Evolutionary conservation across 1,140 invertebrate genomes (phyloP), one percentile per base, ranked within the genome.

Genomic region (Lordiphosa mommai): DNA sequence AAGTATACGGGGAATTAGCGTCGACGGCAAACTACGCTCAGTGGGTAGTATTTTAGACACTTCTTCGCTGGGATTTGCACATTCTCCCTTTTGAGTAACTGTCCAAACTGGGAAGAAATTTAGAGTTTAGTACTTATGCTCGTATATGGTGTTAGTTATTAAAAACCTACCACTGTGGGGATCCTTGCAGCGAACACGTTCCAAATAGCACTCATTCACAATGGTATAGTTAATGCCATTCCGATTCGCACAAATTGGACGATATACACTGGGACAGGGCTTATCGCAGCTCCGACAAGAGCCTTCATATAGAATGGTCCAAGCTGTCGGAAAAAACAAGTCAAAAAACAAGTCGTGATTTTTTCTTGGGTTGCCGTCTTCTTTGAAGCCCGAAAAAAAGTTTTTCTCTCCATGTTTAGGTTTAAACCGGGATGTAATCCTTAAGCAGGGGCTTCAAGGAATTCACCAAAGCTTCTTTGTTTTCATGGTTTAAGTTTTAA

Each of bases 121-220:
- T 2, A 9, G 23, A 27, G 6, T 7, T 17, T 14, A 47, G 6
- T 46, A 8, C 8, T 3, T 10, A n/a, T n/a, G n/a, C n/a, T n/a
- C n/a, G n/a, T n/a, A n/a, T n/a, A n/a, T n/a, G n/a, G n/a, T n/a
- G n/a, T n/a, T n/a, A n/a, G n/a, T 17, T 1, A 2, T 14, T 6
- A 2, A 3, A 2, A 29, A 40, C 80, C 61, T 43, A 84, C 77
- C 34, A 12, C 55, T 86, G 6, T 32, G 55, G 4, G 77, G 77
- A 53, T 86, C 72, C 57, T 68, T 72, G 60, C 85, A 87, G 33
- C 80, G 64, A 5, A 71, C 72, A 12, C 82, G 52, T 17, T 86
- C 66, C 47, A 82, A 38, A 23, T 77, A 87, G 30, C 85, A 87
- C 20, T 86, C 72, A 33, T 87, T 87, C 29, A 87, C 61, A 37